These are phyloP conservation scores for Pantherophis guttatus DNA, from an alignment of 2,113 vertebrate genomes.

Conservation along the genomic window DNA sequence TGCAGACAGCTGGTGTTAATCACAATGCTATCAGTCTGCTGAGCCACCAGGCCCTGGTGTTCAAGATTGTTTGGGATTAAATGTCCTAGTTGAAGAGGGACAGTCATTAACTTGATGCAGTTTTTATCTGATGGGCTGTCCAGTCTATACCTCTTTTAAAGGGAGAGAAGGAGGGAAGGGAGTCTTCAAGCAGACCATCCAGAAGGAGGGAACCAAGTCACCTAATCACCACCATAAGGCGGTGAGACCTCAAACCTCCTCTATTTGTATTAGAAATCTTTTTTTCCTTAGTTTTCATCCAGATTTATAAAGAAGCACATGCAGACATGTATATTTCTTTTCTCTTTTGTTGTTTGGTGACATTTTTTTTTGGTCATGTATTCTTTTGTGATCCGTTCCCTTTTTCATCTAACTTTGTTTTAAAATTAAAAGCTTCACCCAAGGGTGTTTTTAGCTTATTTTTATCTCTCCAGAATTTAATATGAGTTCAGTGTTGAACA, in stretches of 20 bases:
- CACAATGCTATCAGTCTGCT: no score
- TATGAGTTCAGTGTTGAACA: background rate
- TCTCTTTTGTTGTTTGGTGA: background rate
- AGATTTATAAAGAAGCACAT: background rate
- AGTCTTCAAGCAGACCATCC: background rate
- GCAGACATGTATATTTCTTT: background rate
- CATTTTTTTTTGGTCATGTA: background rate
- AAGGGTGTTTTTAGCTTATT: background rate
- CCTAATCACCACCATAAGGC: background rate
- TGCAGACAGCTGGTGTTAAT: no score
- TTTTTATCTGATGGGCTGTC: background rate
- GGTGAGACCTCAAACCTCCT: background rate
- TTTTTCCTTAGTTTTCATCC: background rate
- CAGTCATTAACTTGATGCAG: background rate
- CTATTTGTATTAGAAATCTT: background rate
- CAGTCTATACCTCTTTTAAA: background rate
- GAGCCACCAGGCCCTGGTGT: no score
- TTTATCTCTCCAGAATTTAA: background rate
- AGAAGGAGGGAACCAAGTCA: background rate
- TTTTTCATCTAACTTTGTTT: background rate
- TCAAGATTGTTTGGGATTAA: background rate
- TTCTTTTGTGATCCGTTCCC: background rate
- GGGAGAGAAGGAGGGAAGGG: background rate
- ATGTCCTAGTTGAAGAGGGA: background rate
- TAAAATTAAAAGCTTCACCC: background rate